Evolutionary conservation across 2,797 vertebrate genomes (phyloP), one percentile per base, ranked within the genome.

Genomic region (Anas bahamensis): DNA sequence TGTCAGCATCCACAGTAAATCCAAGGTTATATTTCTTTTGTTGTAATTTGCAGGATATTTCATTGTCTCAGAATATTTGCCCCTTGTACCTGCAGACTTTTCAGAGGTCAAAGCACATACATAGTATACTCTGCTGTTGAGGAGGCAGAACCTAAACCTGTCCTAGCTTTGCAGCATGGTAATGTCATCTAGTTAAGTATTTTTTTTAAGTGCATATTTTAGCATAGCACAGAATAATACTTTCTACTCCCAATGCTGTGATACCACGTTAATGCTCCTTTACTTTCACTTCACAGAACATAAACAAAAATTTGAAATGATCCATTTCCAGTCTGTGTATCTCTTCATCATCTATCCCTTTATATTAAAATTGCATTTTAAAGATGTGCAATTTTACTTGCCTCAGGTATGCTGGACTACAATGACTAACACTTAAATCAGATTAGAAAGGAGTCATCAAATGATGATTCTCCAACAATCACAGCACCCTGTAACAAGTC

Each of bases 1-100:
- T 95, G 61, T 91, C 92, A 95, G 63, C 46, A 86, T 69, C 79
- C 11, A 17, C 88, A 63, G 83, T 74, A 16, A 9, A 95, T 88
- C 91, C 37, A 93, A 88, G 42, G 77, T 83, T 93, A 50, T 65
- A 88, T 78, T 91, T 85, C 68, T 44, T 94, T 96, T 94, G 69
- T 90, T 89, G 19, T 7, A 60, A 89, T 88, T 95, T 95, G 52
- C 24, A 82, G 48, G 71, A 64, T 86, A 95, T 95, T 89, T 86
- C 48, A 57, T 86, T 9, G 0, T 63, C 74, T 63, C 33, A 42
- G 64, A 88, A 94, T 69, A 72, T 81, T 89, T 96, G 50, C 52
- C 52, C 39, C 74, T 78, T 82, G n/a, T 64, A 75, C 39, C 61
- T 84, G 33, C 61, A 94, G 71, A 78, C 80, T 72, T 50, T n/a